A percentile compares a stretch with the other conserved stretches of the same genome.
Evolutionary conservation across 2,888 invertebrate genomes (phyloP).

Genomic region (Entomobrya proxima): DNA sequence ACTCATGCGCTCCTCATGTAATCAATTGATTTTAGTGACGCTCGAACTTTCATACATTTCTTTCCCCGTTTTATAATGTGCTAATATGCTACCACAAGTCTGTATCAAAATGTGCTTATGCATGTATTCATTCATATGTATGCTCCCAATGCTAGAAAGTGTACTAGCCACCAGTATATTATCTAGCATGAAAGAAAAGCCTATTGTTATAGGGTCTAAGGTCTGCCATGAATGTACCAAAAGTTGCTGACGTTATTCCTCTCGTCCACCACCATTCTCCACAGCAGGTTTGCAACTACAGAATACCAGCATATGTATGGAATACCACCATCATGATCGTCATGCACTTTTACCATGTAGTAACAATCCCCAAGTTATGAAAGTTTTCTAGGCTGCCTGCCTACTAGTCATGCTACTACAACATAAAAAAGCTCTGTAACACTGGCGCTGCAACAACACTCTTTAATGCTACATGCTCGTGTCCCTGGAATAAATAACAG

Average conservation of each 20-base stretch:
- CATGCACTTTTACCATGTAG: not conserved
- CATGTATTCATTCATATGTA: conserved; percentile 53
- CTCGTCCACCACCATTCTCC: conserved; percentile 15
- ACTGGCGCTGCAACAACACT: not conserved
- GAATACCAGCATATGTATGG: conserved; percentile 60
- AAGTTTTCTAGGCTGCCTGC: no score
- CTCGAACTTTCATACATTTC: conserved; percentile 59
- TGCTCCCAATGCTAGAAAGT: not conserved
- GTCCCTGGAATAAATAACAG: conserved; percentile 22
- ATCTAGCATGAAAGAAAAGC: not conserved
- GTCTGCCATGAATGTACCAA: conserved; percentile 16
- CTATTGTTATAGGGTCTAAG: not conserved
- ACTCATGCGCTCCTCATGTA: conserved; percentile 71
- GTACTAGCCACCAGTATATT: not conserved
- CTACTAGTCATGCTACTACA: not conserved
- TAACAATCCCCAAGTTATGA: no score
- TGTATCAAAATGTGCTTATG: not conserved
- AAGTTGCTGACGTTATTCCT: conserved; percentile 64
- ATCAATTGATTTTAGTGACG: conserved; percentile 74
- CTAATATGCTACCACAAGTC: not conserved
- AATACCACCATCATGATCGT: not conserved
- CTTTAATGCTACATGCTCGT: not conserved
- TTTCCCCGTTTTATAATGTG: not conserved
- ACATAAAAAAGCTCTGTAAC: not conserved
- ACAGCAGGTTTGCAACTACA: not conserved